Base-by-base conservation (phyloP, 2,888 invertebrate genomes). In the Caenorhabditis angaria region DNA sequence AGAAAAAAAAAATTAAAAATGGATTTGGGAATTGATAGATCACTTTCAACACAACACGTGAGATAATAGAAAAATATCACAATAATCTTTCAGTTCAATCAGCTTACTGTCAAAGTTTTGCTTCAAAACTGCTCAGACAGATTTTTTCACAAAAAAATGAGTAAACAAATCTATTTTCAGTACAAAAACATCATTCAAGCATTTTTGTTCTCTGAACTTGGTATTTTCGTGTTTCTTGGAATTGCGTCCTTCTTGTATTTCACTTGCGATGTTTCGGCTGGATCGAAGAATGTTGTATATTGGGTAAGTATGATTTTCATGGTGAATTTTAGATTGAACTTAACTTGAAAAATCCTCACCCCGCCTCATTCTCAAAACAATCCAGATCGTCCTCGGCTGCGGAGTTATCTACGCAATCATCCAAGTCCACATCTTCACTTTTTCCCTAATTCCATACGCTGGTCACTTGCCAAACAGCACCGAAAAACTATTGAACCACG, bases 141-240 rank as follows among this genome's bases (percentile, higher is more conserved):
- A 12, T 8, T 56, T n/a, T 56, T 35, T 18, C n/a, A 56, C 12
- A 18, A 6, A 58, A n/a, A 8, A 32, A 20, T 8, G 22, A 22
- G 22, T 8, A 50, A 22, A 50, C 20, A 24, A 22, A 50, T 22
- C 22, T 18, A 32, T 56, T 81, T 83, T 56, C 72, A 85, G 85
- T 86, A 86, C 69, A 84, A 85, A 72, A 81, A 76, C 24, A 66
- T 84, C 27, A 76, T 85, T 4, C 82, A 82, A 61, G 74, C 75
- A 18, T 85, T 80, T 61, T 73, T 86, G 18, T 75, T 82, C 57
- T 78, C 82, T 12, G 85, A 86, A 65, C 60, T 82, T 14, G 81
- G 75, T 8, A 62, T 72, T 22, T 82, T 81, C 59, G 67, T 77
- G 32, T 81, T 86, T 70, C 51, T 86, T 53, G 67, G 73, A 25